Base-by-base conservation (phyloP, 2,888 invertebrate genomes). In the Atrina japonica region DNA sequence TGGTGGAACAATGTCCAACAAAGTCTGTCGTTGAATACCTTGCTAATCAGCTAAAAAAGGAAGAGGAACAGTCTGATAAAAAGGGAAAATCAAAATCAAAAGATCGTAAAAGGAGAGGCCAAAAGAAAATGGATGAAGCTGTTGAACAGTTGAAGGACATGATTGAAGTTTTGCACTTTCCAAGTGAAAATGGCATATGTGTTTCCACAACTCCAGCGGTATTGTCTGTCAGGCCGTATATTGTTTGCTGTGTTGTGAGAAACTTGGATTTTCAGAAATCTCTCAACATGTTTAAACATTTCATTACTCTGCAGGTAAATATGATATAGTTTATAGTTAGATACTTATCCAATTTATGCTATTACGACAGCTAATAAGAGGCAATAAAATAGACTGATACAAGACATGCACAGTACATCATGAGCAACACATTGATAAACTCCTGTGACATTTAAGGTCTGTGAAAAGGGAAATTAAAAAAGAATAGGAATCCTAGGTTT, bases 11-110 rank as follows among this genome's bases (percentile, higher is more conserved):
- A 84, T 94, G 94, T 81, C 84, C 84, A 55, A 93, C 94, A 0
- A 95, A 95, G 85, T 81, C 95, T 89, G 92, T 96, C 3, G 78
- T 96, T 29, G 95, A 95, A 83, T 96, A 95, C 86, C 92, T 96
- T 2, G 91, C 93, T n/a, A 93, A 93, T 43, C 70, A 77, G 6
- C 68, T 86, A 35, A 84, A 84, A 43, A 89, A 88, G 65, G 80
- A 86, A 66, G 63, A 74, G 16, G 74, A 69, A 21, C 53, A 65
- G 30, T 66, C 70, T 16, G 74, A 78, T 18, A 80, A 81, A 50
- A 49, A 76, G 7, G 78, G 73, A 14, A 81, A 84, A 72, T 75
- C 82, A n/a, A 80, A 82, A 49, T 77, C 80, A 18, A 81, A 75
- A 41, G 80, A 83, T 71, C 81, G 80, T 56, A 86, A 83, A 55